phyloP scores from a whole-genome alignment of 2,888 invertebrate genomes.

The Leucoma salicis region DNA sequence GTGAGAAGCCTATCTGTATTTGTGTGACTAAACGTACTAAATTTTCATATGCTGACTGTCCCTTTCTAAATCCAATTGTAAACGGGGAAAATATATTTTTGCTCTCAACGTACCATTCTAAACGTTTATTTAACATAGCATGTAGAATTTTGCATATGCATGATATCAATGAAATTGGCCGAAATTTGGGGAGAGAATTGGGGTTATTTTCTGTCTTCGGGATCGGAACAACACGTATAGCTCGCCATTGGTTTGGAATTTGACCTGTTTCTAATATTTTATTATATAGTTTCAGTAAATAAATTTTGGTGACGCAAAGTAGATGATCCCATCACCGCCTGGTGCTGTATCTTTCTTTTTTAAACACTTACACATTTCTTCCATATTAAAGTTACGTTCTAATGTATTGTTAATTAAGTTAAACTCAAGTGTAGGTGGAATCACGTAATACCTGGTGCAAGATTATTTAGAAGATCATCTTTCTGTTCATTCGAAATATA shows the following conservation, averaged over 20 bases:
- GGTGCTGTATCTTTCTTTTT: neutral
- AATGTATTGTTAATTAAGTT: neutral
- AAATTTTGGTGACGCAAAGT: neutral
- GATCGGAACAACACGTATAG: neutral
- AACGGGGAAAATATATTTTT: neutral
- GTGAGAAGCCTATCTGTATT: no score
- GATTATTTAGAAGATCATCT: neutral
- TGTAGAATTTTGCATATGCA: no score
- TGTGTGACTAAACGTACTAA: no score
- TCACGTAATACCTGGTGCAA: neutral
- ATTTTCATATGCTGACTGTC: neutral
- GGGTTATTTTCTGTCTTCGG: neutral
- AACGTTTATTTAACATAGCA: neutral
- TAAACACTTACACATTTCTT: neutral
- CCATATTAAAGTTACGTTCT: no score
- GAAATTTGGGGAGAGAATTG: no score
- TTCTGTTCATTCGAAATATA: neutral
- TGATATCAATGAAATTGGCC: no score
- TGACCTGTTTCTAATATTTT: neutral
- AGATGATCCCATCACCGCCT: neutral
- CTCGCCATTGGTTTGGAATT: neutral
- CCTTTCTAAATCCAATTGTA: neutral
- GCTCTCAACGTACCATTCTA: neutral
- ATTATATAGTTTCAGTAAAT: neutral
- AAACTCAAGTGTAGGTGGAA: neutral